Evolutionary conservation across 2,797 vertebrate genomes (phyloP), one percentile per base, ranked within the genome.

Genomic region (Kryptopterus vitreolus): DNA sequence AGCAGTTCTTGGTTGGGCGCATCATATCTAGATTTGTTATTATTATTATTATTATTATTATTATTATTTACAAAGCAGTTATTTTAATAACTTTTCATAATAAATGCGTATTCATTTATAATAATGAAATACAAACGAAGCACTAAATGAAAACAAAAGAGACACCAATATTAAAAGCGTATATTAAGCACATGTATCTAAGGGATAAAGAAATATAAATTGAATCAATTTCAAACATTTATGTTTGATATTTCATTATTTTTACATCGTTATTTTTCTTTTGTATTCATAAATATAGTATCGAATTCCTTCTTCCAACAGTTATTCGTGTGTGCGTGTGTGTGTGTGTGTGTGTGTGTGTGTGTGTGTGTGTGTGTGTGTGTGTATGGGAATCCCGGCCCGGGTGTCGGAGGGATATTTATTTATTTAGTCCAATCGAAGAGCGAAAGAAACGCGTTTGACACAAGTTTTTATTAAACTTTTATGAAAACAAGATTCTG

Each of bases 391-490:
- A n/a, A n/a, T n/a, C n/a, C n/a, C n/a, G n/a, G n/a, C n/a, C n/a
- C n/a, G n/a, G n/a, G 38, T 43, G 38, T 10, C 38, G 10, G 38
- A 43, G 38, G 38, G 8, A 43, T 43, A 10, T 9, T 43, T 43
- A 43, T 6, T 43, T 43, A 10, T 9, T 43, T 43, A 43, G 38
- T 43, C 38, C 38, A 43, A 43, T 43, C 38, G 38, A 59, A 24
- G 81, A 9, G 9, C 20, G 3, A 6, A 31, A 13, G 50, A 70
- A 76, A 50, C 59, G 55, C 55, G 72, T 82, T 91, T 86, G 91
- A 92, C 92, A 93, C 88, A 91, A 91, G 87, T 94, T 94, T 94
- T 94, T 94, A 94, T 94, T 94, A 93, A 94, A 94, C 92, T 92
- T 92, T 94, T 93, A 93, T 92, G 91, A 94, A 94, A 94, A 93